These are phyloP conservation scores for Cherax quadricarinatus DNA, from an alignment of 1,140 invertebrate species.

Conservation along the genomic window DNA sequence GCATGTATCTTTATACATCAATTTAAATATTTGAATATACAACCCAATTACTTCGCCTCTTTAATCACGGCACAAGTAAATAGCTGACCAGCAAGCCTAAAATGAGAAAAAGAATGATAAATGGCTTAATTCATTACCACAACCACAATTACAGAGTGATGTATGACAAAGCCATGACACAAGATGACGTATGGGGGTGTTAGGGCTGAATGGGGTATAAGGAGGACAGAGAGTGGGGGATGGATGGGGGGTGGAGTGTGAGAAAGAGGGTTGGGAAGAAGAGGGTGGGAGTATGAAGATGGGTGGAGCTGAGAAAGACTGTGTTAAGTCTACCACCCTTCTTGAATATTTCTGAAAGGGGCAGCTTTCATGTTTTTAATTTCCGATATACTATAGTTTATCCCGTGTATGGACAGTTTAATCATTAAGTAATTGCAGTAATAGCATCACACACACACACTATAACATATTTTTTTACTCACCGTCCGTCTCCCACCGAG, in stretches of 20 bases:
- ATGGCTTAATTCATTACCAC: slow-evolving; percentile 56
- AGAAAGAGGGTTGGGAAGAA: background rate
- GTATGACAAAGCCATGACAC: slow-evolving; percentile 29
- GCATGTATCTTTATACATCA: background rate
- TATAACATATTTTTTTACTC: too few species aligned
- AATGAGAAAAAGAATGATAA: slow-evolving; percentile 38
- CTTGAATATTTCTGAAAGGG: too few species aligned
- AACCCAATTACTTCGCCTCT: slow-evolving; percentile 4
- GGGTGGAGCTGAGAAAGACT: too few species aligned
- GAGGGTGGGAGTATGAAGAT: background rate
- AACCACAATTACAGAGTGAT: slow-evolving; percentile 48
- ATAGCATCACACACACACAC: too few species aligned
- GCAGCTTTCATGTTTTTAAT: too few species aligned
- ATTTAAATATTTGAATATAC: background rate
- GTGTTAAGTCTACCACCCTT: too few species aligned
- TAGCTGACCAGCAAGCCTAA: slow-evolving; percentile 4
- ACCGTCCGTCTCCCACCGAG: too few species aligned
- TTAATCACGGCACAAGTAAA: slow-evolving; percentile 41
- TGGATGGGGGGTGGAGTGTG: background rate
- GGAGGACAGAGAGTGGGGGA: background rate
- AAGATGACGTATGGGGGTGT: background rate
- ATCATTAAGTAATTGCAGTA: too few species aligned
- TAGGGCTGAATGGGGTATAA: background rate
- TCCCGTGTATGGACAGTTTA: too few species aligned
- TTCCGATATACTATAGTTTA: too few species aligned